Conservation (phyloP, 1,140 invertebrate genomes). For the Galleria mellonella region DNA sequence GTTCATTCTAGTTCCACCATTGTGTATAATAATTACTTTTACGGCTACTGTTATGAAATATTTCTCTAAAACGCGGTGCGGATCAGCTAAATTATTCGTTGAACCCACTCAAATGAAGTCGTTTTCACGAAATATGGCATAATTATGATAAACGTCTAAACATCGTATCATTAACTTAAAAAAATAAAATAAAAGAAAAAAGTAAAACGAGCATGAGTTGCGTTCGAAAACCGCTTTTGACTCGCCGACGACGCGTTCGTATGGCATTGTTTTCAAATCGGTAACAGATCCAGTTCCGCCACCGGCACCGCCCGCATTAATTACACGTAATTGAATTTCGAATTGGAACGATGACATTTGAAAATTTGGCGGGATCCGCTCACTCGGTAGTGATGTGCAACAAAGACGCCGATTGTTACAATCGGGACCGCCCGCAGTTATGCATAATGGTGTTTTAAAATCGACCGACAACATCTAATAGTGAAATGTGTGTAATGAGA, state of each 20-base stretch:
- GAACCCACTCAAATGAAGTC: no score
- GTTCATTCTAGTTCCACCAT: constrained; percentile 14
- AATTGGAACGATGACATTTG: constrained; percentile 73
- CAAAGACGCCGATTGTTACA: constrained; percentile 48
- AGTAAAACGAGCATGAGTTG: constrained; percentile 40
- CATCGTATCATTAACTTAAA: constrained; percentile 11
- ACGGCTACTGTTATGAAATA: constrained; percentile 24
- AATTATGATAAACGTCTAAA: no score
- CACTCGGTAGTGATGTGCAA: constrained; percentile 65
- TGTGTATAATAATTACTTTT: constrained; percentile 20
- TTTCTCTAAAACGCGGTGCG: constrained; percentile 12
- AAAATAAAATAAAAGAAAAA: constrained; percentile 30
- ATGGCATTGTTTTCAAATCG: constrained; percentile 58
- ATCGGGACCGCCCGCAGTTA: constrained; percentile 58
- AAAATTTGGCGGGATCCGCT: constrained; percentile 60
- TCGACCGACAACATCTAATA: constrained; percentile 61
- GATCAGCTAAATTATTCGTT: no score
- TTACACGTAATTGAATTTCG: constrained; percentile 72
- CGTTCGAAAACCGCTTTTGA: constrained; percentile 37
- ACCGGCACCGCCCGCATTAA: constrained; percentile 60
- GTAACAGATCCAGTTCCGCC: constrained; percentile 50
- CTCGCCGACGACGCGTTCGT: constrained; percentile 29
- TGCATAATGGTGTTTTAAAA: constrained; percentile 59
- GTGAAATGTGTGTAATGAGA: constrained; percentile 70
- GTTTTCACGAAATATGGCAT: no score